Evolutionary conservation across 1,140 invertebrate species (phyloP).

Genomic region (Zaprionus camerounensis): DNA sequence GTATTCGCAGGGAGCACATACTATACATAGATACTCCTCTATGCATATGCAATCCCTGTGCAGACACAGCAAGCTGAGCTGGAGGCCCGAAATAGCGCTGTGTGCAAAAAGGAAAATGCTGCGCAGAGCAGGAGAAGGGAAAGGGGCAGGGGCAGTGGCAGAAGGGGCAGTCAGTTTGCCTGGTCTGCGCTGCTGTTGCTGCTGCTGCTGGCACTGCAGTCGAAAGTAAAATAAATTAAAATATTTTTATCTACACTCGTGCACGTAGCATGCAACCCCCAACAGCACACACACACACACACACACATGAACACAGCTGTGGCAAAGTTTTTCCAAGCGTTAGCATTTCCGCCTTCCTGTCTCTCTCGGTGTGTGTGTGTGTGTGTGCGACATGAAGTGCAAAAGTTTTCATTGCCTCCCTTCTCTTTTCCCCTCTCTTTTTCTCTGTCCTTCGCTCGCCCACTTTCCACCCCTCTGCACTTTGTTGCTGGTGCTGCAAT

Average conservation of each 20-base stretch:
- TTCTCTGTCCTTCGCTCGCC: neutral
- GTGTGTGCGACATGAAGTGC: conserved; percentile 35
- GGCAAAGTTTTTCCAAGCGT: conserved; percentile 73
- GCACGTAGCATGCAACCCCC: conserved; percentile 71
- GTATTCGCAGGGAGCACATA: conserved; percentile 9
- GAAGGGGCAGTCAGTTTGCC: conserved; percentile 20
- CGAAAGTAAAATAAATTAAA: conserved; percentile 81
- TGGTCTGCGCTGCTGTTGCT: neutral
- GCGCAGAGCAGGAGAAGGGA: neutral
- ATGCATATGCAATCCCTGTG: conserved; percentile 59
- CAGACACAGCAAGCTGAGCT: conserved; percentile 40
- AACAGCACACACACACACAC: conserved; percentile 30
- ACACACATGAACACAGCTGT: conserved; percentile 45
- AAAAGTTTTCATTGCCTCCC: conserved; percentile 59
- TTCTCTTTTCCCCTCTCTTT: neutral
- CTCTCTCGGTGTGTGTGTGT: conserved; percentile 17
- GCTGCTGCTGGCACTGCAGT: conserved; percentile 51
- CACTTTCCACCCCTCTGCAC: neutral
- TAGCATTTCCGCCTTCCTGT: conserved; percentile 40
- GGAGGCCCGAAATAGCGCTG: conserved; percentile 2
- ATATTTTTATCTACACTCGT: conserved; percentile 82
- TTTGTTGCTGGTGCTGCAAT: conserved; percentile 49
- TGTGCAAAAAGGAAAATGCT: conserved; percentile 1
- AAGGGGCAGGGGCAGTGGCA: neutral
- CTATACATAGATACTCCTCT: neutral